A percentile compares a stretch with the other conserved stretches of the same genome.
These are phyloP conservation scores for Aleiodes testaceus DNA, from an alignment of 2,888 invertebrate genomes.

Conservation along the genomic window DNA sequence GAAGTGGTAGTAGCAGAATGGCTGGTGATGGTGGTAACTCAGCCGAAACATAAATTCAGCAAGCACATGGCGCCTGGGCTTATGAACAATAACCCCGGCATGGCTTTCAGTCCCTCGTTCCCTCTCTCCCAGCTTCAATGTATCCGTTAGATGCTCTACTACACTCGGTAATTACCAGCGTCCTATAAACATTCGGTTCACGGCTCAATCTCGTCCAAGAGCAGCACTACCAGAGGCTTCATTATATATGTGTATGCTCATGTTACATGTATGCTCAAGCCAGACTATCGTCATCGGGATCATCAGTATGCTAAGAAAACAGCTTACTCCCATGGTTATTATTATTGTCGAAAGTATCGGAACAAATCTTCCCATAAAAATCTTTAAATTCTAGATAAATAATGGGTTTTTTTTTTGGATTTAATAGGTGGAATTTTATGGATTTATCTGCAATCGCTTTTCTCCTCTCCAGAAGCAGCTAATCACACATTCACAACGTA, in stretches of 20 bases:
- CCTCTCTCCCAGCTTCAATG: background rate
- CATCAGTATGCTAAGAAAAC: constrained; percentile 18
- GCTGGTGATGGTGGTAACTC: constrained; percentile 53
- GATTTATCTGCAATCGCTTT: background rate
- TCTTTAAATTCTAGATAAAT: too few species aligned
- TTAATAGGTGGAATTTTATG: too few species aligned
- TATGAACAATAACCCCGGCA: constrained; percentile 68
- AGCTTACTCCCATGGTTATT: too few species aligned
- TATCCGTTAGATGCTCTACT: constrained; percentile 57
- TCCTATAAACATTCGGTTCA: constrained; percentile 65
- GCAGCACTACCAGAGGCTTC: constrained; percentile 37
- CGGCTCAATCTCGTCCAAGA: constrained; percentile 62
- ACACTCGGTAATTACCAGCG: constrained; percentile 64
- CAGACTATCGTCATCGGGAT: constrained; percentile 17
- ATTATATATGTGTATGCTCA: constrained; percentile 32
- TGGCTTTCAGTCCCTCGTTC: constrained; percentile 35
- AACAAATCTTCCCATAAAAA: background rate
- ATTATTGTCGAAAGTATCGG: background rate
- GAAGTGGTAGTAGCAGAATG: background rate
- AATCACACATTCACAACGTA: too few species aligned
- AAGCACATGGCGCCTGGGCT: constrained; percentile 66
- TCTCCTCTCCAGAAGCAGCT: too few species aligned
- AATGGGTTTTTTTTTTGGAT: too few species aligned
- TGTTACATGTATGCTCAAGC: constrained; percentile 27
- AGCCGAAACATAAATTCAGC: constrained; percentile 66